Conservation (phyloP, 2,797 vertebrate genomes). For the Chiloscyllium punctatum region DNA sequence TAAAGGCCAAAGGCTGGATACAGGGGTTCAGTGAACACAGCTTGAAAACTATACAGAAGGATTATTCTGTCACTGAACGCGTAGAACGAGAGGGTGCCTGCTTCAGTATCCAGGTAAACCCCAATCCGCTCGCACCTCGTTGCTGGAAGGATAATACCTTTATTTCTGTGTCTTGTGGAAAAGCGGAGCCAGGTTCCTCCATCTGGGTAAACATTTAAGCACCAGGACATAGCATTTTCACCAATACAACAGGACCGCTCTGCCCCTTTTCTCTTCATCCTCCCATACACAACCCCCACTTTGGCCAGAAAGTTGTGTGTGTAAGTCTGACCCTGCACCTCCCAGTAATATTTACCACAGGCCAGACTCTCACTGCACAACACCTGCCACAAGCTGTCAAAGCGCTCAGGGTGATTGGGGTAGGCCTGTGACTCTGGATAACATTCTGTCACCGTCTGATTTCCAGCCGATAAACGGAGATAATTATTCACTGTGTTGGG, state of each 20-base stretch:
- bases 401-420: conserved; percentile 53
- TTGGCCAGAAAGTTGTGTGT: conserved; percentile 53
- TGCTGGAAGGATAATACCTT: conserved; percentile 52
- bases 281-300: conserved; percentile 56
- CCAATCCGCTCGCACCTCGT: conserved; percentile 56
- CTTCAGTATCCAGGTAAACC: conserved; percentile 61
- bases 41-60: conserved; percentile 60
- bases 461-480: conserved; percentile 56
- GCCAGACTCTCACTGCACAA: conserved; percentile 59
- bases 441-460: conserved; percentile 58
- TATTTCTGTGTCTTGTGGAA: conserved; percentile 63
- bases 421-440: conserved; percentile 48
- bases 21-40: conserved; percentile 61
- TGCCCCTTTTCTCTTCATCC: conserved; percentile 60
- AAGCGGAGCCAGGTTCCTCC: conserved; percentile 65
- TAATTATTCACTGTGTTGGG: conserved; percentile 59
- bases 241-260: conserved; percentile 64
- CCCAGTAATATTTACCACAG: conserved; percentile 62
- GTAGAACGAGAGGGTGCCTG: conserved; percentile 63
- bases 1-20: conserved; percentile 62
- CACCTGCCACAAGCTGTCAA: conserved; percentile 68
- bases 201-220: conserved; percentile 40
- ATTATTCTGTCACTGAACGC: conserved; percentile 57
- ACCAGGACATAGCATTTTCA: conserved; percentile 71
- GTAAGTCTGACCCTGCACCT: conserved; percentile 64